These are phyloP conservation scores for Hoplodrina blanda DNA, from an alignment of 2,888 invertebrate genomes.

Conservation along the genomic window DNA sequence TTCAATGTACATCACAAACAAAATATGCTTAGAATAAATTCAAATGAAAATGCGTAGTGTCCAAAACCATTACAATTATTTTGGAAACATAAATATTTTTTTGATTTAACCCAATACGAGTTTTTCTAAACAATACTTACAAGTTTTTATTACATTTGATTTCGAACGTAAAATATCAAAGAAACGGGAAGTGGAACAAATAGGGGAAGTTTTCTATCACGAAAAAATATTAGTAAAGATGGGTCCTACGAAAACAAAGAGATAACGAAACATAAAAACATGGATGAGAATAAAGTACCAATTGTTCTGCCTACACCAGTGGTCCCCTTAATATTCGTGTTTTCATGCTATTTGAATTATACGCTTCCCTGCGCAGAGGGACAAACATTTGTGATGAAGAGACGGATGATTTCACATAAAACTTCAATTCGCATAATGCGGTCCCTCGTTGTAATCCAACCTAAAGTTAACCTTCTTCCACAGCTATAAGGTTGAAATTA, in stretches of 20 bases:
- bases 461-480: conserved; percentile 1
- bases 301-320: neutral
- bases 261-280: no score
- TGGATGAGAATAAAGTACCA: neutral
- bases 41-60: no score
- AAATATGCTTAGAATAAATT: no score
- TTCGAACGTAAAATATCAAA: neutral
- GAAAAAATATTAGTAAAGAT: no score
- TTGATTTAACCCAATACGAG: no score
- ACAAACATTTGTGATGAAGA: conserved; percentile 20
- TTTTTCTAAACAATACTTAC: no score
- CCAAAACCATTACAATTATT: no score
- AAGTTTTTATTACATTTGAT: neutral
- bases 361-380: conserved; percentile 5
- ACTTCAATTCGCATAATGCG: neutral
- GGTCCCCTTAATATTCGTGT: conserved; percentile 4
- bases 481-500: neutral
- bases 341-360: conserved; percentile 30
- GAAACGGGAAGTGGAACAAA: neutral
- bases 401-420: conserved; percentile 27
- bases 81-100: no score
- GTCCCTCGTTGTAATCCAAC: neutral
- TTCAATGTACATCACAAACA: no score
- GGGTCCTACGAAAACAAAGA: no score
- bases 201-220: no score